Evolutionary conservation across 2,888 invertebrate species (phyloP), one percentile per base, ranked within the genome.

Genomic region (Salticus scenicus): DNA sequence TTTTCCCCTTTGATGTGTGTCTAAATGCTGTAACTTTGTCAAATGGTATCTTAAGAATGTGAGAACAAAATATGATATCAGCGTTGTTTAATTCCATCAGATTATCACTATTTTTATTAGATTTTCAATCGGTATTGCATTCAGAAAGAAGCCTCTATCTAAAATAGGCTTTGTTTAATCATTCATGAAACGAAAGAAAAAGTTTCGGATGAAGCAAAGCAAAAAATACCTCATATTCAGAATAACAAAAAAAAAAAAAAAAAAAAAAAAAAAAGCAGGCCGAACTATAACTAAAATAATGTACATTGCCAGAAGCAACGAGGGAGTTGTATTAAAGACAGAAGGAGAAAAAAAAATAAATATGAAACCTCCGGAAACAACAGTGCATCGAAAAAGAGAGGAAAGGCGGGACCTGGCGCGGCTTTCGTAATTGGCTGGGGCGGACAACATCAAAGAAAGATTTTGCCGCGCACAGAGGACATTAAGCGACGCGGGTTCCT

Each of bases 361-460:
- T 17, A 7, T 17, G 42, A 47, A 47, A 47, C 17, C 42, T 47
- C 42, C 42, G 42, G 27, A 64, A 64, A 27, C 28, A 66, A 66
- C 28, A 66, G 31, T 30, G 64, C 31, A 14, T n/a, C 17, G 64
- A 31, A 57, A 51, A 63, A 24, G 47, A 63, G 20, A 57, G 57
- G 42, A 71, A 72, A 79, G 57, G 64, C 31, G 30, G 31, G 71
- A 30, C 28, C 10, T 30, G 37, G 28, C 37, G 67, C 33, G 51
- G 57, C 14, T n/a, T 72, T 51, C 24, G 66, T 83, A 83, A 83
- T 83, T 83, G 83, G 76, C 67, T 71, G 74, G 37, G 67, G 37
- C 75, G 75, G 64, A 37, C 71, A 47, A 83, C 76, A 57, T 83
- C 83, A 83, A 83, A 83, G 82, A 47, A 42, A 51, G 57, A 77